Evolutionary conservation across 2,113 vertebrate species (phyloP).

Genomic region (Nansenia antarctica): DNA sequence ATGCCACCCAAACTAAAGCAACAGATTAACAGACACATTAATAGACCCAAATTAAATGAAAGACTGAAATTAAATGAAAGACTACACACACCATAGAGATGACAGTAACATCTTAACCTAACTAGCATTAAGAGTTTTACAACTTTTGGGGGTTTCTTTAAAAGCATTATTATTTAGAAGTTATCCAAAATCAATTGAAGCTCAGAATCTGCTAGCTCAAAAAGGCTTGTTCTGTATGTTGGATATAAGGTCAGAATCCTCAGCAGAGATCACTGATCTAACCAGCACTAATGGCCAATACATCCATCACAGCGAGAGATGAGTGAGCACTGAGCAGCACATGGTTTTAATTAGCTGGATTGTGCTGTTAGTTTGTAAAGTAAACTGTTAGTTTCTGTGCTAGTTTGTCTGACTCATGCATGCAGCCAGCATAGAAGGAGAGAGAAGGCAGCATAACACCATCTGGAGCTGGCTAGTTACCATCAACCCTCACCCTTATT

Average conservation of each 20-base stretch:
- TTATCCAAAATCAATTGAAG: not conserved
- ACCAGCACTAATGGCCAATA: not conserved
- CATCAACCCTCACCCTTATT: no score
- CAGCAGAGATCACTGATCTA: not conserved
- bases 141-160: not conserved
- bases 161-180: not conserved
- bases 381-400: no score
- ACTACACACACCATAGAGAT: not conserved
- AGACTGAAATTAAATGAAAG: no score
- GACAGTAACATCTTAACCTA: not conserved
- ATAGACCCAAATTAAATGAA: not conserved
- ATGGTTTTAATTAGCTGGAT: not conserved
- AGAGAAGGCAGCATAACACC: no score
- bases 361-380: no score
- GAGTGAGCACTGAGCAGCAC: no score
- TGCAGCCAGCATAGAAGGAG: not conserved
- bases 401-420: no score
- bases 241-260: not conserved
- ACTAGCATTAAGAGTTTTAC: no score
- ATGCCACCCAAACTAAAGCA: not conserved
- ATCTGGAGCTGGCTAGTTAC: no score
- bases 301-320: not conserved
- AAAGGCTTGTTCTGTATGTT: no score
- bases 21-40: constrained; percentile 4
- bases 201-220: no score